Evolutionary conservation across 2,113 vertebrate species (phyloP).

Genomic region (Crotalus tigris): DNA sequence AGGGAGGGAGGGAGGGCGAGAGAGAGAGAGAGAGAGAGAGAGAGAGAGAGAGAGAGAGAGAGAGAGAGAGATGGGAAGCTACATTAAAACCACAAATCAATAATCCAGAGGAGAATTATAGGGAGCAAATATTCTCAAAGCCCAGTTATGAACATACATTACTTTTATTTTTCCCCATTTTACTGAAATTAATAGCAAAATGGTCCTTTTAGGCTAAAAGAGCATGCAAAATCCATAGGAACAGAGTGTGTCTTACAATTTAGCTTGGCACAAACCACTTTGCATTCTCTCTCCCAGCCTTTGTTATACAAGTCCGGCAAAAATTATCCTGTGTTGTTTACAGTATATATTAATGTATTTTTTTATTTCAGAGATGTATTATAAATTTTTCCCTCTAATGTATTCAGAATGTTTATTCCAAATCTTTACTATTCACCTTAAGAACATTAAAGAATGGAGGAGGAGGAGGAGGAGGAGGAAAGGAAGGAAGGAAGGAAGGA

Average conservation of each 20-base stretch:
- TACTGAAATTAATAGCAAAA: neutral
- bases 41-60: neutral
- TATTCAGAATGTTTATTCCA: neutral
- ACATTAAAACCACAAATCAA: neutral
- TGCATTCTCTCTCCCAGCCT: neutral
- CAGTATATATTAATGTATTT: neutral
- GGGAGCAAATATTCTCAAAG: neutral
- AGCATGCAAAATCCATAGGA: neutral
- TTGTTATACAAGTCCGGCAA: neutral
- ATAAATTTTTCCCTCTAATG: neutral
- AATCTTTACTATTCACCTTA: neutral
- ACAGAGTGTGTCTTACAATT: neutral
- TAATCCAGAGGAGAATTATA: neutral
- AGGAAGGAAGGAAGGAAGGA: neutral
- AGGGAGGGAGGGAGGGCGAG: neutral
- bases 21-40: too few species aligned
- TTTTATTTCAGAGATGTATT: neutral
- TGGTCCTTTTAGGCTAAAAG: neutral
- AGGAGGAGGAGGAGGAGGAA: neutral
- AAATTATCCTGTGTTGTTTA: neutral
- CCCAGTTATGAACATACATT: neutral
- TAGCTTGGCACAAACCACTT: neutral
- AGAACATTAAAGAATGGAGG: neutral
- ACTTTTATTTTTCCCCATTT: neutral
- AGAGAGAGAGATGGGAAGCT: neutral